Conservation (phyloP, 2,797 vertebrate species). For the Girardinus metallicus region DNA sequence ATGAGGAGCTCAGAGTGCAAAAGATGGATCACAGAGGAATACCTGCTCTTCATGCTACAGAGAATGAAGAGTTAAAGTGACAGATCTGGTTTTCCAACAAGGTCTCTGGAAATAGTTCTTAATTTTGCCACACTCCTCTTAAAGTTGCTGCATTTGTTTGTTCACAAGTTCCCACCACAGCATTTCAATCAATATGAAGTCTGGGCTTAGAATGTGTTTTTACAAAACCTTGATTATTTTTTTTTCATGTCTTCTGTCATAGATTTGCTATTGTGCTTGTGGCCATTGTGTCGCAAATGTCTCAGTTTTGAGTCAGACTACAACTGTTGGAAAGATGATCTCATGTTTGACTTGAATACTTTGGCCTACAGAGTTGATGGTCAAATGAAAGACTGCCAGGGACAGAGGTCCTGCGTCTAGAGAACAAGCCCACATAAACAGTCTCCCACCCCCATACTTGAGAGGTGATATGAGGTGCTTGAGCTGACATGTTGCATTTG, state of each 20-base stretch:
- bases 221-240: not conserved
- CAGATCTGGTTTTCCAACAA: not conserved
- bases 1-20: slow-evolving; percentile 22
- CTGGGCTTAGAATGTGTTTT: not conserved
- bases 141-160: not conserved
- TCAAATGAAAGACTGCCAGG: not conserved
- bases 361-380: not conserved
- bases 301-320: not conserved
- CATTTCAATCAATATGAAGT: not conserved
- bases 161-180: not conserved
- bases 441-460: not conserved
- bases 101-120: not conserved
- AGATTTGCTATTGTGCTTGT: not conserved
- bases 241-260: not conserved
- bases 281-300: not conserved
- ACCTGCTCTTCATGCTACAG: not conserved
- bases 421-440: not conserved
- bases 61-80: not conserved
- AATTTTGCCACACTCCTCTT: not conserved
- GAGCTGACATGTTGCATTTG: not conserved
- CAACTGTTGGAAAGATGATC: not conserved
- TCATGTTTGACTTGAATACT: not conserved
- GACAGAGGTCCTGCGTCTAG: not conserved
- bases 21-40: slow-evolving; percentile 9
- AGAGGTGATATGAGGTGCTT: not conserved